Evolutionary conservation across 2,888 invertebrate genomes (phyloP).

Genomic region (Melipona beecheii): DNA sequence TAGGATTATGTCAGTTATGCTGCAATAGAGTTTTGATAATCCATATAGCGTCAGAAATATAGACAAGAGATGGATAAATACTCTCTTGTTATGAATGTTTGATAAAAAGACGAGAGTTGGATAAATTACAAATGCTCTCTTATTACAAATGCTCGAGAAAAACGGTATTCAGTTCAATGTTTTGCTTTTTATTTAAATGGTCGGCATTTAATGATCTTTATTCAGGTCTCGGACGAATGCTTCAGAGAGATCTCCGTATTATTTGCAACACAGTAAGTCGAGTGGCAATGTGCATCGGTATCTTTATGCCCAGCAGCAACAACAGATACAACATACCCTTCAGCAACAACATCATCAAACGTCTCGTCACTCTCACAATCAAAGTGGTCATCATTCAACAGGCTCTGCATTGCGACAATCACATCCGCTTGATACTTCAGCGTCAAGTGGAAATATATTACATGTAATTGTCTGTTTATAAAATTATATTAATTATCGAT

Average conservation of each 20-base stretch:
- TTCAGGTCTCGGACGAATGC: constrained; percentile 80
- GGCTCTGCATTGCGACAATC: constrained; percentile 73
- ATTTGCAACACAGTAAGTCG: constrained; percentile 89
- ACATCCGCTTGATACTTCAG: constrained; percentile 84
- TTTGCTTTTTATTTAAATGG: neutral
- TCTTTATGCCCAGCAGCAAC: constrained; percentile 85
- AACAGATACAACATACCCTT: constrained; percentile 84
- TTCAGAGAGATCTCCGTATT: constrained; percentile 79
- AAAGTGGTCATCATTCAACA: constrained; percentile 60
- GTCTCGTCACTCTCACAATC: constrained; percentile 55
- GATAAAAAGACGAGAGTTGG: neutral
- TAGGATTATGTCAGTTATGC: constrained; percentile 25
- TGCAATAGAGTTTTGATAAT: constrained; percentile 21
- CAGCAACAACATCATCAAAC: constrained; percentile 66
- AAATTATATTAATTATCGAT: neutral
- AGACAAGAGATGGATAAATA: neutral
- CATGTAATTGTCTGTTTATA: constrained; percentile 83
- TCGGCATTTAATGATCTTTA: constrained; percentile 37
- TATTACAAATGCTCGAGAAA: neutral
- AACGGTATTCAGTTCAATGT: neutral
- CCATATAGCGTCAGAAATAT: neutral
- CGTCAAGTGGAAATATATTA: constrained; percentile 88
- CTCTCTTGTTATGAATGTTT: too few species aligned
- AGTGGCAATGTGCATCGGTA: constrained; percentile 87
- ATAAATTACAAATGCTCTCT: neutral